These are phyloP conservation scores for Meiosimyza platycephala DNA, from an alignment of 2,888 invertebrate species.

Conservation along the genomic window DNA sequence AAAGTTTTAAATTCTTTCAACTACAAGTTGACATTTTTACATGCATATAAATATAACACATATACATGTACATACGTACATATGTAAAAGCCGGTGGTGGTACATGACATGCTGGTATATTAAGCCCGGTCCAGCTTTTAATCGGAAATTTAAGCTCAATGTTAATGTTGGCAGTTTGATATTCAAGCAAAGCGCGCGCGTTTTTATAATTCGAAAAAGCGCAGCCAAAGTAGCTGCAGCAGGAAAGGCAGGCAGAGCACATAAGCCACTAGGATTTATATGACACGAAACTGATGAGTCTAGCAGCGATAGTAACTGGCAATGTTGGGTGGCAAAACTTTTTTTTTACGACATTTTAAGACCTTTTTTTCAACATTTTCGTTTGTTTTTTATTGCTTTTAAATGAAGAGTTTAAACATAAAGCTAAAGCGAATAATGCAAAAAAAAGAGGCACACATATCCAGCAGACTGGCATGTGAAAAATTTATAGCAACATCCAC, in stretches of 20 bases:
- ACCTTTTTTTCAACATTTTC: not conserved
- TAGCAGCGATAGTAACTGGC: not conserved
- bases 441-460: not conserved
- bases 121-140: constrained; percentile 5
- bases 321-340: not conserved
- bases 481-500: constrained; percentile 15
- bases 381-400: constrained; percentile 20
- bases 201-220: not conserved
- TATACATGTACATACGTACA: not conserved
- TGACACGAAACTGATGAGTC: not conserved
- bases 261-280: constrained; percentile 23
- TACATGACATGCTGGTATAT: constrained; percentile 2
- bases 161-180: constrained; percentile 4
- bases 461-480: constrained; percentile 22
- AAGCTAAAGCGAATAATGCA: not conserved
- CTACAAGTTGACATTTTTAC: constrained; percentile 20
- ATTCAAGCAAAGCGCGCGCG: constrained; percentile 1
- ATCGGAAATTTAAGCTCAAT: constrained; percentile 20
- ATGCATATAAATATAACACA: not conserved
- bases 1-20: not conserved
- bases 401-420: constrained; percentile 19
- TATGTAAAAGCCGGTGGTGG: not conserved
- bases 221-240: not conserved
- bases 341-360: too few species aligned
- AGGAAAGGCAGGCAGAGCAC: constrained; percentile 13